phyloP scores from a whole-genome alignment of 2,888 invertebrate genomes.

The Gymnosoma rotundatum region DNA sequence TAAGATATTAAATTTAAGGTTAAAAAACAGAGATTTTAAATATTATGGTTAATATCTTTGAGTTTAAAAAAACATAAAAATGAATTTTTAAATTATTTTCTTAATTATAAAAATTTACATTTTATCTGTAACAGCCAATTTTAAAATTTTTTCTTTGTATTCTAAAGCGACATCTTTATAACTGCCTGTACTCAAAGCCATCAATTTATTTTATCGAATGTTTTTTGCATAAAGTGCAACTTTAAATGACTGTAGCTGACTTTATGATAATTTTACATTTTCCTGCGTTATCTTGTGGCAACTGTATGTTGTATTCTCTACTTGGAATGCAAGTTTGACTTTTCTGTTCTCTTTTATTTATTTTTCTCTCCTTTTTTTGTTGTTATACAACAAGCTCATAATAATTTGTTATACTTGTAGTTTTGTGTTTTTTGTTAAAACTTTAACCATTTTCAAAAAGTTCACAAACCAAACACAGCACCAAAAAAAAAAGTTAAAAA shows the following conservation, averaged over 20 bases:
- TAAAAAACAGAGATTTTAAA: too few relatives aligned
- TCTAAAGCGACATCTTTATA: background rate
- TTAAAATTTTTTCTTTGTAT: background rate
- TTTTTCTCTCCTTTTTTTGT: background rate
- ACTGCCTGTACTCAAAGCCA: conserved; percentile 32
- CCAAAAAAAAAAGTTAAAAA: conserved; percentile 7
- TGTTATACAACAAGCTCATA: conserved; percentile 51
- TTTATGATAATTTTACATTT: conserved; percentile 53
- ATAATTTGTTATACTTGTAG: conserved; percentile 50
- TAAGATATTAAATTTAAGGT: background rate
- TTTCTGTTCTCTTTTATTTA: background rate
- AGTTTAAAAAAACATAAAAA: too few relatives aligned
- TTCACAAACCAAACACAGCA: conserved; percentile 28
- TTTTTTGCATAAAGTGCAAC: conserved; percentile 42
- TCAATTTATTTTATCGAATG: conserved; percentile 51
- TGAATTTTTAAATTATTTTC: background rate
- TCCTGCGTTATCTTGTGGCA: conserved; percentile 45
- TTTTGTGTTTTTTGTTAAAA: conserved; percentile 38
- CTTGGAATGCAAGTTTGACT: background rate
- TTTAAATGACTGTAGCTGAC: conserved; percentile 49
- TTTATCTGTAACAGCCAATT: background rate
- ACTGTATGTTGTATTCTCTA: conserved; percentile 28
- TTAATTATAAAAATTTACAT: background rate
- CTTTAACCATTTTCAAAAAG: conserved; percentile 57
- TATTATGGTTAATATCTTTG: too few relatives aligned